Evolutionary conservation across 1,140 invertebrate species (phyloP), one percentile per base, ranked within the genome.

Genomic region (Brachionus sp.): DNA sequence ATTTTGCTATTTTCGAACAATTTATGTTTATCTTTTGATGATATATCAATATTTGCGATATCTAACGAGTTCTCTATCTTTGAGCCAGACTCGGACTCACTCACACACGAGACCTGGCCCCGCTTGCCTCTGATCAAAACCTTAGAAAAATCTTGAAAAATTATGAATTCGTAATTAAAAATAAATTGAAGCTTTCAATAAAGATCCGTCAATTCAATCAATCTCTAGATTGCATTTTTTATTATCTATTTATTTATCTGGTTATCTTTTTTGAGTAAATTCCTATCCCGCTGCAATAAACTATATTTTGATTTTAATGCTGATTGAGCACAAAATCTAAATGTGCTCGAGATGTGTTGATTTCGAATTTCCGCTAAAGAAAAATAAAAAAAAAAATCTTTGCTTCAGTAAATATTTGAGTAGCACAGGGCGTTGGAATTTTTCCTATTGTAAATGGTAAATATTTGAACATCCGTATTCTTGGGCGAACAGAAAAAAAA

Each of bases 11-110:
- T 75, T 75, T 44, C 70, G 37, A 46, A 75, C 39, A 75, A 75
- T 75, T 46, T 75, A 75, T 75, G 70, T 75, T 75, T 75, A 46
- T 75, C 44, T 73, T 46, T 75, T 75, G 37, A 75, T 75, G 70
- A 75, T 75, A 75, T 75, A 75, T 75, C 70, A 75, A 75, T 75
- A 75, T 75, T 75, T 75, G 42, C 39, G 19, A 75, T 70, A 70
- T 70, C 13, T 66, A 66, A 75, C 37, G 39, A 44, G 70, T 16
- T 75, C 42, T 75, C 37, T 44, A 75, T 46, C 70, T 75, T 33
- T 39, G 9, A 46, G 39, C 39, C 33, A 25, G 70, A 25, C 19
- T 46, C 19, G n/a, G 35, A 37, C 16, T 19, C 10, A 16, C 66
- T 39, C 66, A 33, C 64, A 12, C 44, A 66, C 64, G 64, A 66